Conservation (phyloP, 2,888 invertebrate species). For the Lacanobia wlatinum region DNA sequence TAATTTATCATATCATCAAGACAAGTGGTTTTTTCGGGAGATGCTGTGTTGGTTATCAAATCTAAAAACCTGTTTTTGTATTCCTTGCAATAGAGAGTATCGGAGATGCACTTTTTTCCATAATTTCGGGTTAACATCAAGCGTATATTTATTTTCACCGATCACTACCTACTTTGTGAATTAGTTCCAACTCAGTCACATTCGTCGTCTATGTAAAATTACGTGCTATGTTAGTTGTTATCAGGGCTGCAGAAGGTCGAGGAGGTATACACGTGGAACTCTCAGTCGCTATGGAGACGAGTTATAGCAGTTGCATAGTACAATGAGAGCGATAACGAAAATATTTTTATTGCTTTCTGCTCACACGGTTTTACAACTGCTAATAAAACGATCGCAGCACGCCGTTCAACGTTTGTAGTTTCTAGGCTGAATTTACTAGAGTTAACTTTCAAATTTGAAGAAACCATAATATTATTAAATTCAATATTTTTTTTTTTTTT, state of each 20-base stretch:
- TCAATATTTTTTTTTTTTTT: too few relatives aligned
- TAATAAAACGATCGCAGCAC: conserved; percentile 48
- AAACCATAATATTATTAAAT: neutral
- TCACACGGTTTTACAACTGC: conserved; percentile 64
- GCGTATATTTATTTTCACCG: conserved; percentile 10
- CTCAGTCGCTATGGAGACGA: conserved; percentile 74
- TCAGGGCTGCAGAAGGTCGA: conserved; percentile 62
- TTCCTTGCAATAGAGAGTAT: neutral
- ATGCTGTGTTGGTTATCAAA: neutral
- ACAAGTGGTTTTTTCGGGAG: neutral
- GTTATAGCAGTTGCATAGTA: conserved; percentile 63
- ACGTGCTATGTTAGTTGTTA: conserved; percentile 57
- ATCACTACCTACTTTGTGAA: conserved; percentile 26
- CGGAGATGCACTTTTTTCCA: neutral
- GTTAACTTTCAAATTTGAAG: neutral
- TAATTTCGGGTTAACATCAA: too few relatives aligned
- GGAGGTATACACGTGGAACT: conserved; percentile 62
- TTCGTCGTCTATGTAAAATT: conserved; percentile 36
- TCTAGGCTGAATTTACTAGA: conserved; percentile 10
- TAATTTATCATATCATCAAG: neutral
- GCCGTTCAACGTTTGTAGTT: conserved; percentile 24
- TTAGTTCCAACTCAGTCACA: conserved; percentile 48
- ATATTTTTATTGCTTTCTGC: conserved; percentile 68
- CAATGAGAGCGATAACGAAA: conserved; percentile 69
- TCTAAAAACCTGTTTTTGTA: neutral